Base-by-base conservation (phyloP, 2,888 invertebrate species). In the Iphiclides podalirius region DNA sequence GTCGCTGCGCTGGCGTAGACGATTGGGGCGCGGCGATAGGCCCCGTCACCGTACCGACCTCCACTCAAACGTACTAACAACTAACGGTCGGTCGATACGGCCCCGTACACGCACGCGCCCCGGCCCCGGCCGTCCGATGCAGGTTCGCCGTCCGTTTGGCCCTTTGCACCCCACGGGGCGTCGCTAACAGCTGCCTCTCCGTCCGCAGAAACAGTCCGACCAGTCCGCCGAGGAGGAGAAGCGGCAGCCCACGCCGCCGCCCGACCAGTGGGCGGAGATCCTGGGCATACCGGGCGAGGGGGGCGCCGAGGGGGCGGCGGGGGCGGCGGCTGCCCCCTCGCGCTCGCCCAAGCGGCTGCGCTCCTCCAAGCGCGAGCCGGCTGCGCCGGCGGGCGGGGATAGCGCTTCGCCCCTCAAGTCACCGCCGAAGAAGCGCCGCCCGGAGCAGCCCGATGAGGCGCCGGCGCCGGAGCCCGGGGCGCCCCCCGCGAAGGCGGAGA, bases 251-350 rank as follows among this genome's bases (percentile, higher is more conserved):
- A 87, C 86, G 0, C 87, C 87, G 0, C 87, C 87, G 0, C 87
- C 84, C 0, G 87, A 88, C 67, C 83, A 85, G 53, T 86, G 87
- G 87, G 85, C 87, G 1, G 87, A 87, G 26, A 88, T 88, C 7
- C 76, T 88, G 16, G 87, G 86, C 56, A 84, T 88, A 1, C 86
- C 87, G 0, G 82, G 77, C 23, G 73, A 81, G n/a, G 71, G 85
- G 6, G 83, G 84, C 0, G 81, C 80, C 0, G 83, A 79, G 14
- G 84, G 79, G 17, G 80, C 83, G 4, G 49, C 59, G 0, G 66
- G 65, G 0, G 62, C 69, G 0, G 62, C 70, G 0, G 76, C 79
- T 3, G 77, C 75, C 15, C 76, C 77, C 8, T 8, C 66, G 0
- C 55, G 60, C 0, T 82, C 85, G 0, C 84, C 84, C 0, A 86